Conservation (phyloP, 37 sponge, comb jelly and placozoan genomes). For the Geodia barretti region DNA sequence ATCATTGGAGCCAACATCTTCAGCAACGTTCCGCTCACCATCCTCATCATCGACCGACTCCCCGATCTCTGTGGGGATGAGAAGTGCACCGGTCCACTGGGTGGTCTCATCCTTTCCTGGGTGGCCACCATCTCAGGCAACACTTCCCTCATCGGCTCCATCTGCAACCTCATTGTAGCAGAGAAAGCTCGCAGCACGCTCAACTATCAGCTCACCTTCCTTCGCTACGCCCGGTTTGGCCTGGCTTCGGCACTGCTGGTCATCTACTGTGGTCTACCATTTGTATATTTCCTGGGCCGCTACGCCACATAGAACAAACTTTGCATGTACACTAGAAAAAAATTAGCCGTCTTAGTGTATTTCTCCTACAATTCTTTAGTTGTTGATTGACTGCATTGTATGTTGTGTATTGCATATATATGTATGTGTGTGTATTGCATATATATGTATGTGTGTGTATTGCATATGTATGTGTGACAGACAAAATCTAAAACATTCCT, state of each 20-base stretch:
- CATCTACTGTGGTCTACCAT: conserved; percentile 39
- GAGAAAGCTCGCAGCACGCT: conserved; percentile 40
- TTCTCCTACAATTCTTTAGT: no score
- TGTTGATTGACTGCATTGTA: no score
- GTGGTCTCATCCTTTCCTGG: conserved; percentile 47
- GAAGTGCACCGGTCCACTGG: conserved; percentile 13
- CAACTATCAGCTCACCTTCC: conserved; percentile 37
- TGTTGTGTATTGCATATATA: no score
- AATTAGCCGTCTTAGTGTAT: no score
- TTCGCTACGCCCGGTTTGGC: conserved; percentile 33
- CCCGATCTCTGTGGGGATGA: conserved; percentile 15
- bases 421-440: no score
- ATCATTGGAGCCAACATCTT: conserved; percentile 46
- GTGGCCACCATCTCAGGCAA: conserved; percentile 58
- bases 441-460: no score
- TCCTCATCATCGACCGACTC: conserved; percentile 44
- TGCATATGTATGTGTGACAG: no score
- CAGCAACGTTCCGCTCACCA: conserved; percentile 56
- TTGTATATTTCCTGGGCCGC: conserved; percentile 44
- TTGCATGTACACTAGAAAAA: not conserved
- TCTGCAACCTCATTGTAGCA: conserved; percentile 58
- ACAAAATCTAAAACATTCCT: no score
- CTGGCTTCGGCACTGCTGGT: conserved; percentile 36
- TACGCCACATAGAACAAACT: not conserved
- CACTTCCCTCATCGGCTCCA: conserved; percentile 50